Evolutionary conservation across 2,888 invertebrate species (phyloP), one percentile per base, ranked within the genome.

Genomic region (Sceliomorpha sp.): DNA sequence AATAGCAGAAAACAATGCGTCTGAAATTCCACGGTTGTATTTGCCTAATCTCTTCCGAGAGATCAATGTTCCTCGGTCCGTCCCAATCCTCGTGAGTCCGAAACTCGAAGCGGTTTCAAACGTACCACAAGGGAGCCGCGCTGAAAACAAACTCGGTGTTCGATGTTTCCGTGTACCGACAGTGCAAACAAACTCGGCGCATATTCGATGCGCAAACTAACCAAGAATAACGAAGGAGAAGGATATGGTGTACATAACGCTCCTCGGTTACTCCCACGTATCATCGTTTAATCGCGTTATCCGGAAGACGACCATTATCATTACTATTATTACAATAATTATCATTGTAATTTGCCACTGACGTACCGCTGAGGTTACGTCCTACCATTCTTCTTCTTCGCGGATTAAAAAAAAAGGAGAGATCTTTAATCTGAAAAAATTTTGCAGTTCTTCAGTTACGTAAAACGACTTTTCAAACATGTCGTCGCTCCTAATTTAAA

Each of bases 121-220:
- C 2, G 48, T 50, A 48, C 44, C 50, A 68, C 55, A 67, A 55
- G 60, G 45, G 51, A 40, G 48, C 39, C 51, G 51, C 31, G 47
- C 79, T 80, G 75, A 60, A 67, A 67, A 55, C 36, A 60, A 60
- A 83, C 78, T 78, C 70, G 48, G 48, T 56, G 56, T 77, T 80
- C 73, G 72, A 75, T 72, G 72, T 79, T 82, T 82, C 78, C 82
- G 70, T 77, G 77, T 81, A 78, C 77, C 76, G 77, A 67, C 48
- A 74, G 47, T 59, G 73, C 72, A 81, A 81, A 81, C 73, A 81
- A 36, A 39, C n/a, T 15, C 29, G 39, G 26, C 8, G 26, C 13
- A 42, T 34, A 36, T 50, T 34, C 10, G n/a, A 24, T 24, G 45
- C 40, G 27, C 39, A 58, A 69, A 51, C 42, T 27, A 36, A 51